These are phyloP conservation scores for Drosophila serrata DNA, from an alignment of 1,140 invertebrate species.

Conservation along the genomic window DNA sequence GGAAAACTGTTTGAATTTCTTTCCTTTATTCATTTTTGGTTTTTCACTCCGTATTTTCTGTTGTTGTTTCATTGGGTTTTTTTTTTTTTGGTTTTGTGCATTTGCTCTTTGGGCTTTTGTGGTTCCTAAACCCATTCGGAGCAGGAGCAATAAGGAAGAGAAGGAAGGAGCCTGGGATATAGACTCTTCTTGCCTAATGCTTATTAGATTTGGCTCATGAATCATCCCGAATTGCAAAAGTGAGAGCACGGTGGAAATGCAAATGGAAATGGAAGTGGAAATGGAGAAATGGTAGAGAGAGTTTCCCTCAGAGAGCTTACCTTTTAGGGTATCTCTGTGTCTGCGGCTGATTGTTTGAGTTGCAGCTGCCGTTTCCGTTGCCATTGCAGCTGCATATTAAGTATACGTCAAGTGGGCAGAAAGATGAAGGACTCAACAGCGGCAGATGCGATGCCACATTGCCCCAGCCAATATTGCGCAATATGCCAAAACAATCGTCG, in stretches of 20 bases:
- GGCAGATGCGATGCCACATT: constrained; percentile 36
- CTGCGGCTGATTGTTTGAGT: constrained; percentile 18
- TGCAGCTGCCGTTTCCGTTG: constrained; percentile 22
- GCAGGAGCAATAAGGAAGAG: background rate
- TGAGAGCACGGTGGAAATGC: constrained; percentile 26
- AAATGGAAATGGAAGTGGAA: constrained; percentile 33
- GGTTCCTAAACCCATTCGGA: constrained; percentile 48
- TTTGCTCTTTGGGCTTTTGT: constrained; percentile 57
- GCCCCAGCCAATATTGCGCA: constrained; percentile 35
- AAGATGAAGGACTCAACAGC: constrained; percentile 17
- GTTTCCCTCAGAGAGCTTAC: constrained; percentile 12
- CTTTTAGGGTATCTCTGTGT: constrained; percentile 1
- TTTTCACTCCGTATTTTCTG: constrained; percentile 25
- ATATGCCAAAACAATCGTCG: constrained; percentile 59
- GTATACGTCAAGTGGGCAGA: constrained; percentile 46
- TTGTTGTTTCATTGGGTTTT: constrained; percentile 46
- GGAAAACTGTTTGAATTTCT: constrained; percentile 67
- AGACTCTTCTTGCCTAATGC: constrained; percentile 64
- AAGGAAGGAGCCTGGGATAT: constrained; percentile 1
- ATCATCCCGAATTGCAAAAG: constrained; percentile 64
- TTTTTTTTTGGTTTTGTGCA: constrained; percentile 51
- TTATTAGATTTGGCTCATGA: constrained; percentile 80
- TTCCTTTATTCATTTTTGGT: constrained; percentile 43
- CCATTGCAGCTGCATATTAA: constrained; percentile 46
- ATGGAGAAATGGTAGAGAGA: background rate